Evolutionary conservation across 2,113 vertebrate species (phyloP).

Genomic region (Rhinolophus sinicus): DNA sequence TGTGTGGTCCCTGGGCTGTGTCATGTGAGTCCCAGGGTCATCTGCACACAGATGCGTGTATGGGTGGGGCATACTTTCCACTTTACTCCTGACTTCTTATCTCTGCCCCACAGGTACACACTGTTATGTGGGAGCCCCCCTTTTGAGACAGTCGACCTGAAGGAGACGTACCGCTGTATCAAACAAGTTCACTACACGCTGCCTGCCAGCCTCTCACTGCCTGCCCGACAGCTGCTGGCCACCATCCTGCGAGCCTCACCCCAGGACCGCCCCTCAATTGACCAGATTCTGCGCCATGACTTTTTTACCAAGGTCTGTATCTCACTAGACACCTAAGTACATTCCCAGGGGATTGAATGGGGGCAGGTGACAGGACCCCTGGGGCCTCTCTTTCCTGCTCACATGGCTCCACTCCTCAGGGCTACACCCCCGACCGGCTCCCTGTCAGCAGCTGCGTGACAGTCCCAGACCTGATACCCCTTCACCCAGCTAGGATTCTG

Average conservation of each 20-base stretch:
- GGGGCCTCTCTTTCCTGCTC: neutral
- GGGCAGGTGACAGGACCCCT: neutral
- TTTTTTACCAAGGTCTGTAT: constrained; percentile 95
- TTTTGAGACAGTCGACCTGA: constrained; percentile 97
- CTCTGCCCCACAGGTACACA: constrained; percentile 91
- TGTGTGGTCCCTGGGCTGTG: constrained; percentile 97
- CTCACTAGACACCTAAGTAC: neutral
- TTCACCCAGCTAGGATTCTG: constrained; percentile 95
- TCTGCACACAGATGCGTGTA: neutral
- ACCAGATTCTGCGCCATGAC: constrained; percentile 96
- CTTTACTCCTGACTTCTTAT: neutral
- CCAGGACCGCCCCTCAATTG: constrained; percentile 92
- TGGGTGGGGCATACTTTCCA: neutral
- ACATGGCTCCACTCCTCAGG: constrained; percentile 83
- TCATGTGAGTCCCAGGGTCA: constrained; percentile 91
- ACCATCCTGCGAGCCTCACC: constrained; percentile 93
- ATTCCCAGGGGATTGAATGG: neutral
- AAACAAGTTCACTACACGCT: constrained; percentile 95
- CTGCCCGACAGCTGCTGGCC: constrained; percentile 93
- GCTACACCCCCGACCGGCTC: constrained; percentile 95
- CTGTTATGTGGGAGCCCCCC: constrained; percentile 96
- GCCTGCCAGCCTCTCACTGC: constrained; percentile 90
- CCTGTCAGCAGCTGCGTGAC: constrained; percentile 95
- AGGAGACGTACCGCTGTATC: constrained; percentile 98
- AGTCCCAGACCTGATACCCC: constrained; percentile 94